phyloP scores from a whole-genome alignment of 1,140 invertebrate genomes.

The Tachypleus tridentatus region DNA sequence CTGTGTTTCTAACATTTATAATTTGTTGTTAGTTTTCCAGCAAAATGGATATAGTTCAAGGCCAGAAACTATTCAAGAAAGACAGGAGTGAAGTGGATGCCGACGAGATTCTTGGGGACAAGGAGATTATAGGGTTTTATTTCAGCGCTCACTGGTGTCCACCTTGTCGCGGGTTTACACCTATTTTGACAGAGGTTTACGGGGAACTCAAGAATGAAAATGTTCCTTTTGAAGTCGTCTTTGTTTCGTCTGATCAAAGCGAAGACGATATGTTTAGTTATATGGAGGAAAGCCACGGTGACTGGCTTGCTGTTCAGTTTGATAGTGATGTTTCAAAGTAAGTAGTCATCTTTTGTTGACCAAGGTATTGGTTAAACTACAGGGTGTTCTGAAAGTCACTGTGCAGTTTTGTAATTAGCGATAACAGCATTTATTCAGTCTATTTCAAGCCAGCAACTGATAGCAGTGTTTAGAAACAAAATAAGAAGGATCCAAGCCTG shows the following conservation, averaged over 20 bases:
- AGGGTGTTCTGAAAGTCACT: too few relatives aligned
- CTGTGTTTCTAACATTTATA: too few relatives aligned
- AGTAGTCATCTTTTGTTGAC: too few relatives aligned
- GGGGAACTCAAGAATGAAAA: conserved; percentile 22
- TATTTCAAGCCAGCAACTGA: too few relatives aligned
- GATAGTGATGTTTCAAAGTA: conserved; percentile 23
- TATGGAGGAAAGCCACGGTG: conserved; percentile 32
- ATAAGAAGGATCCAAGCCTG: too few relatives aligned
- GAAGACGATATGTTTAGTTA: conserved; percentile 30
- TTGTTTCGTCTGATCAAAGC: conserved; percentile 31
- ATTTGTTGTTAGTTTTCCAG: too few relatives aligned
- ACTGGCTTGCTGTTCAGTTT: conserved; percentile 31
- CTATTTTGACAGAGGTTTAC: conserved; percentile 31
- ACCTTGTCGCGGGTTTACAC: conserved; percentile 40
- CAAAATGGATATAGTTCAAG: too few relatives aligned
- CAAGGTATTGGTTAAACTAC: too few relatives aligned
- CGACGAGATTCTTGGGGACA: conserved; percentile 19
- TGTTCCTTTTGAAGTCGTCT: conserved; percentile 30
- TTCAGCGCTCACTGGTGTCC: conserved; percentile 45
- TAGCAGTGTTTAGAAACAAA: too few relatives aligned
- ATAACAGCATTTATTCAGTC: too few relatives aligned
- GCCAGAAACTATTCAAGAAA: conserved; percentile 11
- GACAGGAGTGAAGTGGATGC: conserved; percentile 1
- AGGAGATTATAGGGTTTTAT: conserved; percentile 34
- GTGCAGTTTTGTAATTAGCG: too few relatives aligned